Evolutionary conservation across 2,113 vertebrate genomes (phyloP).

Genomic region (Eptatretus burgeri): DNA sequence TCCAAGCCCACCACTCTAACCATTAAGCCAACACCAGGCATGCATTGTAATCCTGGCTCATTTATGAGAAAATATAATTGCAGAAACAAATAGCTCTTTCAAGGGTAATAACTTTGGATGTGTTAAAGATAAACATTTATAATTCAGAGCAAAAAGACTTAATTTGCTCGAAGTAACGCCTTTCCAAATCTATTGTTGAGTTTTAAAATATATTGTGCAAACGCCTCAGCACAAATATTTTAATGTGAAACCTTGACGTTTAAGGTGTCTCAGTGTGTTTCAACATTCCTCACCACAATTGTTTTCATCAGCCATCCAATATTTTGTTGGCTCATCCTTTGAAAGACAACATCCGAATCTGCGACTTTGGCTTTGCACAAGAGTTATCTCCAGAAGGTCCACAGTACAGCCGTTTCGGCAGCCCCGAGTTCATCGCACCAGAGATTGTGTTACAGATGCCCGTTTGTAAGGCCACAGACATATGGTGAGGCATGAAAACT

Average conservation of each 20-base stretch:
- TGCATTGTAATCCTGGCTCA: no score
- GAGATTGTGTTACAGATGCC: conserved; percentile 86
- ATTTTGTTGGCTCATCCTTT: conserved; percentile 45
- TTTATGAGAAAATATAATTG: no score
- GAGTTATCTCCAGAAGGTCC: conserved; percentile 31
- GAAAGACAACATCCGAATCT: conserved; percentile 53
- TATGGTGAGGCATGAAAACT: conserved; percentile 33
- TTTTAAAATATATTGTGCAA: no score
- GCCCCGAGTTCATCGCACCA: conserved; percentile 65
- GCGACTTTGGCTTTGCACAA: conserved; percentile 63
- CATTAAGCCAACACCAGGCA: no score
- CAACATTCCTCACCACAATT: background rate
- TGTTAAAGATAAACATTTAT: no score
- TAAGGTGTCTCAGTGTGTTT: background rate
- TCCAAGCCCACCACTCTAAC: no score
- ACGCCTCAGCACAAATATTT: background rate
- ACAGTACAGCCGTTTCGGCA: conserved; percentile 67
- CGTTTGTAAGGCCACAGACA: conserved; percentile 50
- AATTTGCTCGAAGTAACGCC: no score
- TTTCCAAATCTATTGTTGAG: no score
- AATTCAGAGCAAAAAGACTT: no score
- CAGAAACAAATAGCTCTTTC: no score
- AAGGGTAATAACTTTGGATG: no score
- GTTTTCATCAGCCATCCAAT: conserved; percentile 46
- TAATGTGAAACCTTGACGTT: background rate